Base-by-base conservation (phyloP, 2,888 invertebrate genomes). In the Colletes collaris region DNA sequence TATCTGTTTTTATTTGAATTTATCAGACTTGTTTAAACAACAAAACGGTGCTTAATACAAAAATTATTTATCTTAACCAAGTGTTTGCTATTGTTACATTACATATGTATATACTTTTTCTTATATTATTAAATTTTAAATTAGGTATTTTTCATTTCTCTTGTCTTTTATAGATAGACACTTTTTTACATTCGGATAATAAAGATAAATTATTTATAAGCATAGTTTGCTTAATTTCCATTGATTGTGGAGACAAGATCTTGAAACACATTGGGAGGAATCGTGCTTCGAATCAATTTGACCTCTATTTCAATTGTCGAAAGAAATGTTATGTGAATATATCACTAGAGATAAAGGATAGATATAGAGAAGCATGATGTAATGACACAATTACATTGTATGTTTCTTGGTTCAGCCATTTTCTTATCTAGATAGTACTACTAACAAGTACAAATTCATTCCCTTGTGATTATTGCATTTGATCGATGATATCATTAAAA, bases 241-340 rank as follows among this genome's bases (percentile, higher is more conserved):
- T 44, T 10, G 11, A 63, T 56, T 27, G 7, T 8, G n/a, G 50
- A n/a, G 27, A 27, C 46, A 59, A 50, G 56, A 63, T 60, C 67
- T 75, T 76, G 60, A 59, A 27, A 55, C n/a, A 65, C 35, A 60
- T 70, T 11, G 50, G 11, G n/a, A 49, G 35, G 35, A 53, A 64
- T 60, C 44, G 50, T 44, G 46, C 19, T 49, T 62, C 55, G 19
- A 59, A 77, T 80, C 66, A 52, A 70, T 74, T 74, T 80, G 76
- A 80, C 76, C 73, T 50, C 80, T 19, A 70, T 71, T 77, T 74
- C 55, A 77, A 52, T 73, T 35, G 49, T 27, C 13, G 44, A 66
- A 69, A 63, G 46, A 76, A 69, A 55, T 56, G 70, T 81, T 81
- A 72, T 63, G 59, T 73, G 76, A 73, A 79, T 46, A 40, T 13